A percentile compares a stretch with the other conserved stretches of the same genome.
These are phyloP conservation scores for Nudaria mundana DNA, from an alignment of 2,888 invertebrate species.

Conservation along the genomic window DNA sequence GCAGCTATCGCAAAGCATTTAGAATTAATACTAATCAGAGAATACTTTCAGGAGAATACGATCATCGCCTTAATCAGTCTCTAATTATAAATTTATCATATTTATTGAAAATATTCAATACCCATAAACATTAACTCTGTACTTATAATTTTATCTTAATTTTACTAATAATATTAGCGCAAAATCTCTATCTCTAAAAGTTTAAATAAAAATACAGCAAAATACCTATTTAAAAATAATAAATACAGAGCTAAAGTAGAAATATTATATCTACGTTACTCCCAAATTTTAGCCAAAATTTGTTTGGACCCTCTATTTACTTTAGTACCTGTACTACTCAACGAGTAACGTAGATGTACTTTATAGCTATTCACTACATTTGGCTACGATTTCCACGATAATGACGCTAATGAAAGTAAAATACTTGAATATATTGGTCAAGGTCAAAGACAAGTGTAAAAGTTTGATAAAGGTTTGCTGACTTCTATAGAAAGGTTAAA, in stretches of 20 bases:
- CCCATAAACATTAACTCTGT: conserved; percentile 26
- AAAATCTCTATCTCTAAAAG: not conserved
- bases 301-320: conserved; percentile 66
- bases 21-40: conserved; percentile 11
- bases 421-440: too few relatives aligned
- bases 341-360: conserved; percentile 31
- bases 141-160: conserved; percentile 30
- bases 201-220: not conserved
- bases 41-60: conserved; percentile 18
- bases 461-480: too few relatives aligned
- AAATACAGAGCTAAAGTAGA: conserved; percentile 29
- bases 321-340: conserved; percentile 53
- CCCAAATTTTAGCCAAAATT: conserved; percentile 48
- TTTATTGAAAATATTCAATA: conserved; percentile 16
- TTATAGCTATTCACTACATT: conserved; percentile 12
- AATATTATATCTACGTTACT: conserved; percentile 45
- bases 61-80: conserved; percentile 31
- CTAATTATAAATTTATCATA: conserved; percentile 26
- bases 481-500: too few relatives aligned
- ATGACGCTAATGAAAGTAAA: too few relatives aligned
- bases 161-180: too few relatives aligned
- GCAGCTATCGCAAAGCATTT: conserved; percentile 11
- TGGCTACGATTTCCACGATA: conserved; percentile 21
- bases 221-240: conserved; percentile 15
- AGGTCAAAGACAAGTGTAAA: too few relatives aligned